A percentile compares a stretch with the other conserved stretches of the same genome.
Conservation (phyloP, 2,797 vertebrate species). For the Taeniopygia guttata region DNA sequence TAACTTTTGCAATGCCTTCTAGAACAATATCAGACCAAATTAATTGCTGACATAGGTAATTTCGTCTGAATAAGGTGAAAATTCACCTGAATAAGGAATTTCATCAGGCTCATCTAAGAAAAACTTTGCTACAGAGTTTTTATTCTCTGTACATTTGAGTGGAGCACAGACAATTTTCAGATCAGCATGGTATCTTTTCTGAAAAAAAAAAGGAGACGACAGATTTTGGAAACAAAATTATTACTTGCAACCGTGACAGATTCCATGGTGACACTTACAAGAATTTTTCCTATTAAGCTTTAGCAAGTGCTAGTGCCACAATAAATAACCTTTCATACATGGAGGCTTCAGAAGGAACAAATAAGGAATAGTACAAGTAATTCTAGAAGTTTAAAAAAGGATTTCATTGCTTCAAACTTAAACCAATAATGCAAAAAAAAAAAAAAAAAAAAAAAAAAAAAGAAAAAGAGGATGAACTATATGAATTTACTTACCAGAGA, state of each 20-base stretch:
- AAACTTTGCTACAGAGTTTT: background rate
- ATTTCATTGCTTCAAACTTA: slow-evolving; percentile 65
- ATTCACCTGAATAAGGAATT: background rate
- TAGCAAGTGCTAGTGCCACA: slow-evolving; percentile 58
- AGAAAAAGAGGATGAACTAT: background rate
- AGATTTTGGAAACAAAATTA: slow-evolving; percentile 66
- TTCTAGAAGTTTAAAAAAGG: slow-evolving; percentile 61
- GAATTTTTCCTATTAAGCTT: slow-evolving; percentile 75
- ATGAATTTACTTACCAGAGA: slow-evolving; percentile 35
- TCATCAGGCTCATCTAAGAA: background rate
- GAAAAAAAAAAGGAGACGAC: background rate
- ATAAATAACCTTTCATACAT: slow-evolving; percentile 75
- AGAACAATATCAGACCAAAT: background rate
- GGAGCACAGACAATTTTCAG: slow-evolving; percentile 56
- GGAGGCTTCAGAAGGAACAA: slow-evolving; percentile 66
- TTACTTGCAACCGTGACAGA: slow-evolving; percentile 69
- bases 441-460: background rate
- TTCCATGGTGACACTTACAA: slow-evolving; percentile 64
- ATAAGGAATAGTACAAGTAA: slow-evolving; percentile 65
- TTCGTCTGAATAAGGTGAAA: background rate
- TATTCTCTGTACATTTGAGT: slow-evolving; percentile 35
- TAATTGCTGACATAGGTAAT: background rate
- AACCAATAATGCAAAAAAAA: slow-evolving; percentile 47
- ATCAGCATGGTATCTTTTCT: slow-evolving; percentile 43
- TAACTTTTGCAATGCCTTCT: slow-evolving; percentile 5